A percentile compares a stretch with the other conserved stretches of the same genome.
Conservation (phyloP, 1,140 invertebrate species). For the Cyclargus thomasi region DNA sequence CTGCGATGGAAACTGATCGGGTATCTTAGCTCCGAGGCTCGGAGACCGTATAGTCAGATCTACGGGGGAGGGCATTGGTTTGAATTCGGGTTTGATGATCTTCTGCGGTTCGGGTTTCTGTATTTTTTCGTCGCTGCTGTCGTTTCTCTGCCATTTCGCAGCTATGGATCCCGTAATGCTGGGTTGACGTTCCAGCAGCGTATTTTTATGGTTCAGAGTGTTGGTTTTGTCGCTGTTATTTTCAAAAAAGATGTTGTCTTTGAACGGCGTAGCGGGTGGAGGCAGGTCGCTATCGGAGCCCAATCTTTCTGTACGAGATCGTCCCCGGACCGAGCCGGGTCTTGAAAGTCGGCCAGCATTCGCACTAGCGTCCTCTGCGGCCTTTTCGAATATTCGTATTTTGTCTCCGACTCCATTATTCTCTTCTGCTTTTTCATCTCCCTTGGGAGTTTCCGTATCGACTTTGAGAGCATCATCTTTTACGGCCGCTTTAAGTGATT, state of each 20-base stretch:
- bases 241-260: constrained; percentile 49
- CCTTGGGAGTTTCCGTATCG: constrained; percentile 25
- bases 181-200: constrained; percentile 40
- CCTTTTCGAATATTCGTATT: constrained; percentile 66
- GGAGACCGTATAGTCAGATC: constrained; percentile 63
- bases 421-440: constrained; percentile 37
- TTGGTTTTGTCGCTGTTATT: constrained; percentile 23
- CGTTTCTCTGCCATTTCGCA: constrained; percentile 49
- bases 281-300: constrained; percentile 51
- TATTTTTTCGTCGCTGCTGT: constrained; percentile 45
- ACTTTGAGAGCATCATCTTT: constrained; percentile 16
- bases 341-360: constrained; percentile 45
- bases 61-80: constrained; percentile 50
- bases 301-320: constrained; percentile 41
- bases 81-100: constrained; percentile 68
- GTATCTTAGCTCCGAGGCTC: constrained; percentile 53
- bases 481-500: not conserved
- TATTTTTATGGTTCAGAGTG: constrained; percentile 19
- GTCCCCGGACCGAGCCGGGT: constrained; percentile 54
- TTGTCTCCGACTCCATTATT: constrained; percentile 66
- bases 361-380: constrained; percentile 54
- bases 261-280: constrained; percentile 57
- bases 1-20: constrained; percentile 63
- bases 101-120: constrained; percentile 58
- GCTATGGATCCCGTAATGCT: constrained; percentile 38